phyloP scores from a whole-genome alignment of 2,113 vertebrate genomes.

The Aramus guarauna region DNA sequence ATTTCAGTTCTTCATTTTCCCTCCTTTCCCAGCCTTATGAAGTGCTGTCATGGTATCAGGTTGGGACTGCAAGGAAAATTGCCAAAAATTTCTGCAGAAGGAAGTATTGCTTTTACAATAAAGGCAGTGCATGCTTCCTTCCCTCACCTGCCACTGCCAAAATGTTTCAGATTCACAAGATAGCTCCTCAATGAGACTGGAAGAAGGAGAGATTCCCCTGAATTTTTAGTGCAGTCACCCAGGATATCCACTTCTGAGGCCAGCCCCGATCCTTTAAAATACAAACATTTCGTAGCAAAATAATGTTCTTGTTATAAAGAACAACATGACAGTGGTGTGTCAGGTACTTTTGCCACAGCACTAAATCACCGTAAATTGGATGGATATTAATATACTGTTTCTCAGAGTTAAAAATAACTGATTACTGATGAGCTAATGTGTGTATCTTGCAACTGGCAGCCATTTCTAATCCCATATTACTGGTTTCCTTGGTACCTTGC shows the following conservation, averaged over 20 bases:
- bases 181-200: background rate
- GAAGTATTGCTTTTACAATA: background rate
- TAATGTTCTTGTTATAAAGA: slow-evolving; percentile 55
- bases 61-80: background rate
- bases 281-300: slow-evolving; percentile 53
- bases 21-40: background rate
- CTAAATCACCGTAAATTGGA: slow-evolving; percentile 53
- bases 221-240: background rate
- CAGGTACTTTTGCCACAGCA: slow-evolving; percentile 60
- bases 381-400: slow-evolving; percentile 67
- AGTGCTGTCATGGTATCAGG: background rate
- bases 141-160: background rate
- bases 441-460: slow-evolving; percentile 69
- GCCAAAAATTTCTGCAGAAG: background rate
- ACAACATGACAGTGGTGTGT: slow-evolving; percentile 58
- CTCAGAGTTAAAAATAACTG: slow-evolving; percentile 63
- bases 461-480: slow-evolving; percentile 60
- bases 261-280: background rate
- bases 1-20: background rate
- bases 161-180: background rate
- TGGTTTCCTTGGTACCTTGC: slow-evolving; percentile 67
- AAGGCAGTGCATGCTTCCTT: background rate
- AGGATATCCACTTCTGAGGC: background rate
- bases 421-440: slow-evolving; percentile 53
- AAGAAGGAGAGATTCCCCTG: background rate